These are phyloP conservation scores for Semibalanus balanoides DNA, from an alignment of 1,140 invertebrate genomes.

Conservation along the genomic window DNA sequence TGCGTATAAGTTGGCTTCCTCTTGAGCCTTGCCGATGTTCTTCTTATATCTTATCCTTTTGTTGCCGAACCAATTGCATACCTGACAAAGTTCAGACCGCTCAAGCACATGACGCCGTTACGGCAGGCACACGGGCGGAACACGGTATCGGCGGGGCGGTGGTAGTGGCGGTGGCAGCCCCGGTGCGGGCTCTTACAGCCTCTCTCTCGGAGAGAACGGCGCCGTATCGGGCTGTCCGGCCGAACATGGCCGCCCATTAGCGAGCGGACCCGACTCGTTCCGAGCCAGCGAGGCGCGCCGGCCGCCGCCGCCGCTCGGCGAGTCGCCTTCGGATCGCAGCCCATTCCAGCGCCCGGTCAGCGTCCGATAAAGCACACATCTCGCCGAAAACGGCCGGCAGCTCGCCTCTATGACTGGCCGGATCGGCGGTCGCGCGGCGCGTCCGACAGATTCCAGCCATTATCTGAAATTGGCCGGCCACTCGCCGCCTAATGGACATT, in stretches of 20 bases:
- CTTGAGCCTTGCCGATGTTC: slow-evolving; percentile 99
- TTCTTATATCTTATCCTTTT: slow-evolving; percentile 99
- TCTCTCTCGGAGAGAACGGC: too few species aligned
- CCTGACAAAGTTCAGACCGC: slow-evolving; percentile 39
- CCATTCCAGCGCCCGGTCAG: too few species aligned
- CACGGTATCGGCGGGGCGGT: too few species aligned
- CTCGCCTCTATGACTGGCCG: too few species aligned
- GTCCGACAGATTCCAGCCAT: not conserved
- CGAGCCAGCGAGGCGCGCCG: not conserved
- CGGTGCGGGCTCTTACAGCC: too few species aligned
- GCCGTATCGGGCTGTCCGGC: not conserved
- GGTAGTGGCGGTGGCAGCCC: too few species aligned
- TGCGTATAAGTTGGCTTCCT: slow-evolving; percentile 98
- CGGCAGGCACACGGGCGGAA: not conserved
- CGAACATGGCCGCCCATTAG: not conserved
- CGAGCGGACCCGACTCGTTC: not conserved
- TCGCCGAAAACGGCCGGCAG: too few species aligned
- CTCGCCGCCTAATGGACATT: not conserved
- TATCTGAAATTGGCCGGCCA: not conserved
- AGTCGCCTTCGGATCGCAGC: not conserved
- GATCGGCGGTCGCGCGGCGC: not conserved
- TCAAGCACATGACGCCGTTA: not conserved
- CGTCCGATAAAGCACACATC: too few species aligned
- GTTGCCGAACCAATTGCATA: slow-evolving; percentile 99
- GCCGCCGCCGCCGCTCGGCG: too few species aligned